Percentiles rank a stretch among this genome's conserved stretches.
Conservation (phyloP, 2,888 invertebrate species). For the Pasiphila rectangulata region DNA sequence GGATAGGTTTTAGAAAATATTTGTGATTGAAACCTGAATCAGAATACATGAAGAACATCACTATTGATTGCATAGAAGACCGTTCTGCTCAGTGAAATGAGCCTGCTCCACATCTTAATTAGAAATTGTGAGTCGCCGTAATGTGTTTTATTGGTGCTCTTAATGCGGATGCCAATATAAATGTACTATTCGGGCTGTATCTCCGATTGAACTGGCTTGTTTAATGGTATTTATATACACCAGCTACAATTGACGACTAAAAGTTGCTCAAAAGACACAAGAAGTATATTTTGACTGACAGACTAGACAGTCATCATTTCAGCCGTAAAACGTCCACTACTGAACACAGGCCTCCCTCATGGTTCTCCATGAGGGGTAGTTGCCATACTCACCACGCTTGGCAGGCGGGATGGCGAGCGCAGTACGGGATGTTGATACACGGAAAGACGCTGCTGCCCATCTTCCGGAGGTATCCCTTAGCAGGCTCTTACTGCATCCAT, state of each 20-base stretch:
- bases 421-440: too few species aligned
- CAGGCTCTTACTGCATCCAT: too few species aligned
- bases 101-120: conserved; percentile 43
- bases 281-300: conserved; percentile 34
- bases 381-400: too few species aligned
- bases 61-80: background rate
- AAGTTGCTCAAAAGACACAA: conserved; percentile 12
- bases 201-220: conserved; percentile 46
- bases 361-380: too few species aligned
- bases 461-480: too few species aligned
- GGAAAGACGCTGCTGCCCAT: too few species aligned
- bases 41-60: background rate
- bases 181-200: conserved; percentile 33
- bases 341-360: too few species aligned
- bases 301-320: too few species aligned
- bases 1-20: too few species aligned
- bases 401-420: too few species aligned
- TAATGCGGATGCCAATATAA: conserved; percentile 48
- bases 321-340: too few species aligned
- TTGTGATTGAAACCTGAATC: background rate
- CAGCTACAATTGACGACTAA: too few species aligned
- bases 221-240: background rate
- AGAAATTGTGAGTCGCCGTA: conserved; percentile 46
- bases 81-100: background rate
- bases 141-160: conserved; percentile 49